Evolutionary conservation across 2,113 vertebrate genomes (phyloP).

Genomic region (Calyptomena viridis): DNA sequence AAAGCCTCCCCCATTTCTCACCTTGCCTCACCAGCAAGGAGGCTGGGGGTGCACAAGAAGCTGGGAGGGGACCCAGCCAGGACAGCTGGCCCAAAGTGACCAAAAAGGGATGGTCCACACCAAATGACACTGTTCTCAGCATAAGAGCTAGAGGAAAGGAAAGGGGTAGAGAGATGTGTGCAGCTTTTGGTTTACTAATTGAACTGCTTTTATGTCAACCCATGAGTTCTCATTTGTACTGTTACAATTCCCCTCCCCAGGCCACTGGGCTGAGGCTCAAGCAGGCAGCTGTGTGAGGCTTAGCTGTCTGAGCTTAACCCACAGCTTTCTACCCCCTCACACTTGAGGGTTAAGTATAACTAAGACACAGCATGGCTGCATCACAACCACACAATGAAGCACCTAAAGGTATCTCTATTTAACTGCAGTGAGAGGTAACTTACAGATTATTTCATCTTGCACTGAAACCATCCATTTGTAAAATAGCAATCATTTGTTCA

Average conservation of each 20-base stretch:
- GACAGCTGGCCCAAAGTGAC: not conserved
- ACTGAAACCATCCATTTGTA: not conserved
- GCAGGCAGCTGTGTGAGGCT: not conserved
- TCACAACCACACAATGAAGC: not conserved
- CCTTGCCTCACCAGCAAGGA: rapidly evolving
- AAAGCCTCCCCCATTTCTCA: not conserved
- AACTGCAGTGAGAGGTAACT: too few relatives aligned
- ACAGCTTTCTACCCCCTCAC: not conserved
- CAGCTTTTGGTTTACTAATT: not conserved
- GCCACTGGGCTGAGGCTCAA: not conserved
- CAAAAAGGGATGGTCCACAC: too few relatives aligned
- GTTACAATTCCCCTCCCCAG: not conserved
- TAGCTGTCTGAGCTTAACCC: not conserved
- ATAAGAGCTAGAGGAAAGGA: not conserved
- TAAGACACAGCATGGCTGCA: not conserved
- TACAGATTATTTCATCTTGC: not conserved
- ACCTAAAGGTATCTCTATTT: not conserved
- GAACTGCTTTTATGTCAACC: not conserved
- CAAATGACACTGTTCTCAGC: not conserved
- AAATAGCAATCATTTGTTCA: not conserved
- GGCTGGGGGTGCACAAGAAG: not conserved
- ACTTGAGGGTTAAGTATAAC: not conserved
- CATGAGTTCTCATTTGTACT: not conserved
- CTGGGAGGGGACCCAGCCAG: not conserved
- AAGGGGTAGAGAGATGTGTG: not conserved